Evolutionary conservation across 2,113 vertebrate genomes (phyloP).

Genomic region (Oceanites oceanicus): DNA sequence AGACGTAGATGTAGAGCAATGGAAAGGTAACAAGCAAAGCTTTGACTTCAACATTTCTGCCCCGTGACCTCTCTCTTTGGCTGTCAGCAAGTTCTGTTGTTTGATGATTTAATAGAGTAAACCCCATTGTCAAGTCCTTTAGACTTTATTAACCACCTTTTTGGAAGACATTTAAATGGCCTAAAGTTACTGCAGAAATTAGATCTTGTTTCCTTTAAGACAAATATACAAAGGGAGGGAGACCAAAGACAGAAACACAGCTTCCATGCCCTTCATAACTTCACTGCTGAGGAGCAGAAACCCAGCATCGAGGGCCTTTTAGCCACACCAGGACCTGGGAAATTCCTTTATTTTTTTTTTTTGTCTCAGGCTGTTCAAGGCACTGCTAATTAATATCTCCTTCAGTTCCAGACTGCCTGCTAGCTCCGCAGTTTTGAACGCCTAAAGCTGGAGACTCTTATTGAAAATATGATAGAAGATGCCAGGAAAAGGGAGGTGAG

Average conservation of each 20-base stretch:
- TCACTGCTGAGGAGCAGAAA: not conserved
- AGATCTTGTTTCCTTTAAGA: not conserved
- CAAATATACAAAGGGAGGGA: not conserved
- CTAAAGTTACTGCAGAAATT: not conserved
- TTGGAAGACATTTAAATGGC: not conserved
- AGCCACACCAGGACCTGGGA: not conserved
- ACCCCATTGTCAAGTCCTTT: not conserved
- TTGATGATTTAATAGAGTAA: not conserved
- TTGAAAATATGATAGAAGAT: not conserved
- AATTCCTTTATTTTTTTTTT: not conserved
- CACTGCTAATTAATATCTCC: not conserved
- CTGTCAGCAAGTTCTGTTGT: not conserved
- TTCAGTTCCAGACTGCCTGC: not conserved
- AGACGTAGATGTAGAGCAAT: fast-evolving
- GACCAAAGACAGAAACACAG: not conserved
- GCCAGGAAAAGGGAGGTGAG: not conserved
- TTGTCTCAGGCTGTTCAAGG: not conserved
- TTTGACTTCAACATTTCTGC: not conserved
- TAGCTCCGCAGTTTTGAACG: not conserved
- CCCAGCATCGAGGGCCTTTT: not conserved
- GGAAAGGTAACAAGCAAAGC: not conserved
- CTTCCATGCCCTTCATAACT: not conserved
- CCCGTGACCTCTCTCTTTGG: not conserved
- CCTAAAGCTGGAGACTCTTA: not conserved
- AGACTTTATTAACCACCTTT: not conserved